These are phyloP conservation scores for Microtus californicus DNA, from an alignment of 2,797 vertebrate genomes.

Conservation along the genomic window DNA sequence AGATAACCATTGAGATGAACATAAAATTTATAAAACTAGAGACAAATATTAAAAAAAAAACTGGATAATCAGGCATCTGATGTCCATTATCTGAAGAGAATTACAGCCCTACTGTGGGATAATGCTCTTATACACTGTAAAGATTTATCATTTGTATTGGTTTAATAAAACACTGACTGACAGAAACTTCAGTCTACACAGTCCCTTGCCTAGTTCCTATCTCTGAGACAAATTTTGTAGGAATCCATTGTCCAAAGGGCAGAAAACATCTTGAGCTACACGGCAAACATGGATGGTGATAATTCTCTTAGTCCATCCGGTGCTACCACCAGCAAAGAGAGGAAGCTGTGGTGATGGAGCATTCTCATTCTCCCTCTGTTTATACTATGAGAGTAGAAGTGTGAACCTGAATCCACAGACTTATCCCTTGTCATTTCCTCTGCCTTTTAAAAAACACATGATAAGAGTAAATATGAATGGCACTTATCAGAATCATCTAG, in stretches of 20 bases:
- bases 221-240: neutral
- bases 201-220: neutral
- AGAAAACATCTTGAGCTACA: neutral
- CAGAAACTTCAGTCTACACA: neutral
- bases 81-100: neutral
- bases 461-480: neutral
- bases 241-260: neutral
- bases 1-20: neutral
- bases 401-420: neutral
- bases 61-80: neutral
- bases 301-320: neutral
- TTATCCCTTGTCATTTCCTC: neutral
- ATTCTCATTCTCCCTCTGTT: neutral
- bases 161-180: too few species aligned
- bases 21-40: neutral
- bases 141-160: too few species aligned
- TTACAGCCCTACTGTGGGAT: neutral
- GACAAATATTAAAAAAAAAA: neutral
- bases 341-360: neutral
- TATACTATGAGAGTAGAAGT: neutral
- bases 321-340: neutral
- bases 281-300: neutral
- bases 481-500: neutral
- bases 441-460: neutral
- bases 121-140: too few species aligned